Conservation (phyloP, 2,888 invertebrate species). For the Agonopterix heracliana region DNA sequence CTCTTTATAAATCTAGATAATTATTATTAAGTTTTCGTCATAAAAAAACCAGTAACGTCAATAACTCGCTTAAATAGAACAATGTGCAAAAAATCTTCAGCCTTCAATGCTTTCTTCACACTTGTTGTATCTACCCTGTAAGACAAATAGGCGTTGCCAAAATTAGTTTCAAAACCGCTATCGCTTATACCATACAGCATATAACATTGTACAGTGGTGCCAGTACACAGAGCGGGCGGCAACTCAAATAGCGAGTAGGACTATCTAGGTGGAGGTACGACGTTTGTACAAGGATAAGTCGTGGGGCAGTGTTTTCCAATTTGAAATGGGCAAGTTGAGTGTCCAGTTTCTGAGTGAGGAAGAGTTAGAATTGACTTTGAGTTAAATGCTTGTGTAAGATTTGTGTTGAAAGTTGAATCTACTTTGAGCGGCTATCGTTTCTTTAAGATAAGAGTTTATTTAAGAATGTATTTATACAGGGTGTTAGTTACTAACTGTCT, state of each 20-base stretch:
- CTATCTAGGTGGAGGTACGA: conserved; percentile 42
- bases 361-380: conserved; percentile 19
- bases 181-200: conserved; percentile 14
- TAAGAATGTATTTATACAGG: no score
- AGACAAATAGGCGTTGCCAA: no score
- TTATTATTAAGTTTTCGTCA: no score
- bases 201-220: conserved; percentile 14
- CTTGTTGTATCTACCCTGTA: no score
- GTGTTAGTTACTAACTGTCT: no score
- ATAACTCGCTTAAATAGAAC: no score
- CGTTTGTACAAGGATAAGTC: conserved; percentile 55
- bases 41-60: no score
- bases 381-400: background rate
- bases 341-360: conserved; percentile 24
- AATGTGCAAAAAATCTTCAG: no score
- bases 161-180: background rate
- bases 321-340: conserved; percentile 52
- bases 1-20: no score
- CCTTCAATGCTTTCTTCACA: no score
- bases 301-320: conserved; percentile 55
- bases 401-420: background rate
- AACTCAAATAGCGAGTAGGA: conserved; percentile 57
- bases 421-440: background rate
- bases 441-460: no score
- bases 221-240: conserved; percentile 35